These are phyloP conservation scores for Protophormia terraenovae DNA, from an alignment of 2,888 invertebrate species.

Conservation along the genomic window DNA sequence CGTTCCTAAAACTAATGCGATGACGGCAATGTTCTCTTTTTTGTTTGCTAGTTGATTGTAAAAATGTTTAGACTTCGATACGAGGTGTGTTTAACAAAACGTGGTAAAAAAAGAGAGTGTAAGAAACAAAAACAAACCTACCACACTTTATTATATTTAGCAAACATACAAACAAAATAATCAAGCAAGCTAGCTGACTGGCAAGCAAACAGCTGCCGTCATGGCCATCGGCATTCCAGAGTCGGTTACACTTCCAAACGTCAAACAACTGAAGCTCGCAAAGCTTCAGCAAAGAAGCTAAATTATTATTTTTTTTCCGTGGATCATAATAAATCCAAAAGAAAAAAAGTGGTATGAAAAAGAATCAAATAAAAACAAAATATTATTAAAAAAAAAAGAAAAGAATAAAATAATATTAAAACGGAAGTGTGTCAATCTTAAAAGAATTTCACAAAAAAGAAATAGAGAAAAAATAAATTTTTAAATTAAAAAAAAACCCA, in stretches of 20 bases:
- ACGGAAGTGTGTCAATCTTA: slow-evolving; percentile 49
- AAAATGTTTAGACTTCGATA: slow-evolving; percentile 66
- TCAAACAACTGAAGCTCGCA: slow-evolving; percentile 66
- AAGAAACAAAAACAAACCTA: slow-evolving; percentile 48
- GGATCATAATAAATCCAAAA: slow-evolving; percentile 41
- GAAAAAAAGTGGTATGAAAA: slow-evolving; percentile 56
- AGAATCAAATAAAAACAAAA: neutral
- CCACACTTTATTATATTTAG: slow-evolving; percentile 66
- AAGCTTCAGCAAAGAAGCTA: slow-evolving; percentile 42
- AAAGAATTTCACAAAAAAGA: slow-evolving; percentile 40
- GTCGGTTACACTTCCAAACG: slow-evolving; percentile 67
- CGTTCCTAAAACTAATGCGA: slow-evolving; percentile 63
- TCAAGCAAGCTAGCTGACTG: slow-evolving; percentile 57
- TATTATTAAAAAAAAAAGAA: slow-evolving; percentile 1
- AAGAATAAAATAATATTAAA: slow-evolving; percentile 18
- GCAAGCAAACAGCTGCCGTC: slow-evolving; percentile 66
- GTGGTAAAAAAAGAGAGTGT: slow-evolving; percentile 32
- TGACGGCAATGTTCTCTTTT: slow-evolving; percentile 59
- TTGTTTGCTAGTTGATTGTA: slow-evolving; percentile 58
- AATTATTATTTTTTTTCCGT: slow-evolving; percentile 41
- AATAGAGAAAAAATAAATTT: slow-evolving; percentile 11
- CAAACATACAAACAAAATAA: slow-evolving; percentile 49
- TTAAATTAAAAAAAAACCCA: slow-evolving; percentile 14
- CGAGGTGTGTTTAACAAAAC: slow-evolving; percentile 41
- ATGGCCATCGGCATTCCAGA: slow-evolving; percentile 69